phyloP scores from a whole-genome alignment of 1,140 invertebrate species.

The Apis mellifera region Amel_HAv3.1 CM009945.2:5452501-5453000 shows the following conservation, averaged over 20 bases:
- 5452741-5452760: not conserved
- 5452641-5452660: too few species aligned
- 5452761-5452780: not conserved
- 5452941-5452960: conserved; percentile 45
- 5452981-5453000: conserved; percentile 53
- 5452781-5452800: conserved; percentile 33
- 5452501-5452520: too few species aligned
- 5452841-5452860: conserved; percentile 30
- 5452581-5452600: too few species aligned
- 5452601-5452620: too few species aligned
- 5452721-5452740: too few species aligned
- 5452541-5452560: too few species aligned
- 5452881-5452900: conserved; percentile 47
- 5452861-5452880: conserved; percentile 58
- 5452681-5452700: too few species aligned
- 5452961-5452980: conserved; percentile 48
- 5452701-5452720: too few species aligned
- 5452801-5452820: conserved; percentile 25
- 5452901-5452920: conserved; percentile 60
- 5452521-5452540: too few species aligned
- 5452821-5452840: not conserved
- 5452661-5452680: too few species aligned
- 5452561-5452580: too few species aligned
- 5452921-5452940: conserved; percentile 41
- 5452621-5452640: too few species aligned